Evolutionary conservation across 1,140 invertebrate species (phyloP), one percentile per base, ranked within the genome.

Genomic region (Halyomorpha halys): DNA sequence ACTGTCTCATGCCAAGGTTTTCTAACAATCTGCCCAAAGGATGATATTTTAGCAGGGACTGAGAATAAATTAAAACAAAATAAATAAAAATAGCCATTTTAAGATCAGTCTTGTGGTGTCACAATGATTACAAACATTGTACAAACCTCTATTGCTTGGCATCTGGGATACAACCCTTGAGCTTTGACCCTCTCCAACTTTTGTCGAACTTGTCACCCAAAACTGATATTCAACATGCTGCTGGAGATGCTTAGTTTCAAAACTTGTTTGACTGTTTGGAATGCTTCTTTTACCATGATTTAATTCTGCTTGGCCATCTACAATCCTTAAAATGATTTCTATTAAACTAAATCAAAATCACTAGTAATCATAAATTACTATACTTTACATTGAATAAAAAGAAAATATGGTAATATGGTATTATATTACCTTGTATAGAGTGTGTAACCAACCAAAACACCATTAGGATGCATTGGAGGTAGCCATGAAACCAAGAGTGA

Each of bases 401-500:
- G 11, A 39, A 39, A 1, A 39, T 6, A 39, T 6, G 1, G 2
- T 5, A 59, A 59, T 18, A 27, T n/a, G 27, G 11, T 6, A 5
- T 6, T 11, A 59, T 21, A n/a, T 66, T 74, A 79, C 77, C 84
- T 78, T 25, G 85, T 85, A 69, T 91, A 91, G 13, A 92, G 74
- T 70, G 83, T 89, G 71, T 87, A 93, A 73, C 89, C 86, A 3
- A 80, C 87, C 34, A 92, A 82, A 49, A 88, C 73, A 0, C 90
- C 90, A 72, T 92, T 92, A 1, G 86, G 85, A 62, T 86, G 82
- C 1, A 75, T 68, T 1, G 90, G 90, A 5, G 85, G 82, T 62
- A 86, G 76, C 90, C 90, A 93, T 0, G 87, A 87, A 11, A 92
- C 83, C 65, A 89, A 80, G 0, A 92, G 76, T 1, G 86, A 84